Evolutionary conservation across 2,797 vertebrate species (phyloP).

Genomic region (Petrocephalus sullivani): DNA sequence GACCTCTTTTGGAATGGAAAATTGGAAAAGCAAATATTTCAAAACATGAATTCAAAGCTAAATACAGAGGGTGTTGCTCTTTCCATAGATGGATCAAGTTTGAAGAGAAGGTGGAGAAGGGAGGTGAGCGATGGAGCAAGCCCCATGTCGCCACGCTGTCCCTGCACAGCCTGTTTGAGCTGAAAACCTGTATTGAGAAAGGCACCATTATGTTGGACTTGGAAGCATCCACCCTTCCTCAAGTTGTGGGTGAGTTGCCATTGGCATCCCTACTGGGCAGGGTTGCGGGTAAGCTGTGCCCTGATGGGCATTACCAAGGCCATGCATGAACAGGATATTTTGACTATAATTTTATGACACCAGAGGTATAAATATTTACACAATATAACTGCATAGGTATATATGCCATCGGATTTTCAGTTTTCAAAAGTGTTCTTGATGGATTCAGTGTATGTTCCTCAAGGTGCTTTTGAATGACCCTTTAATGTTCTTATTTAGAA

Average conservation of each 20-base stretch:
- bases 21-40: neutral
- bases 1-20: neutral
- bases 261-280: neutral
- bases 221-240: constrained; percentile 83
- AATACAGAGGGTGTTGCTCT: neutral
- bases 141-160: constrained; percentile 83
- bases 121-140: constrained; percentile 96
- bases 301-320: neutral
- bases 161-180: constrained; percentile 82
- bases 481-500: neutral
- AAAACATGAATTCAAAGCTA: neutral
- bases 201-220: constrained; percentile 86
- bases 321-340: neutral
- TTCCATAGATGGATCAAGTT: constrained; percentile 90
- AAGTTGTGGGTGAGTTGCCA: constrained; percentile 79
- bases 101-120: constrained; percentile 95
- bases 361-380: neutral
- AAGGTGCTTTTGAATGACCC: neutral
- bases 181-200: constrained; percentile 86
- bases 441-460: neutral
- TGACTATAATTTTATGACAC: neutral
- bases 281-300: neutral
- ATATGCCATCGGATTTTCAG: neutral
- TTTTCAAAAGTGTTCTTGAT: neutral
- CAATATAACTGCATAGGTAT: neutral